A percentile compares a stretch with the other conserved stretches of the same genome.
Evolutionary conservation across 2,888 invertebrate genomes (phyloP).

Genomic region (Ichneumoninae sp.): DNA sequence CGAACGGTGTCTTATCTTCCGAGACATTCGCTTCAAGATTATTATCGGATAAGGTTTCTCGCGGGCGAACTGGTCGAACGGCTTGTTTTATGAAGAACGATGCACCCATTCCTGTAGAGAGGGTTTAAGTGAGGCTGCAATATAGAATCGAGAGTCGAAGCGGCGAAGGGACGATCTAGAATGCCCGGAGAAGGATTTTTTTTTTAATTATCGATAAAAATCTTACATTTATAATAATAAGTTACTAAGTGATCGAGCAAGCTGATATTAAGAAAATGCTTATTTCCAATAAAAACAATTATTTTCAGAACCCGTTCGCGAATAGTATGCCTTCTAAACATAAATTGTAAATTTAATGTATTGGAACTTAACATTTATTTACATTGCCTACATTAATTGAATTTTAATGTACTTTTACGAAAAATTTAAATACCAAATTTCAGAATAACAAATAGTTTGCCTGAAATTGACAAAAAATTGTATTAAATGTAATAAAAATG

Average conservation of each 20-base stretch:
- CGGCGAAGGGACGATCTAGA: neutral
- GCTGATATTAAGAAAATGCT: too few relatives aligned
- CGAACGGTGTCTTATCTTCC: conserved; percentile 37
- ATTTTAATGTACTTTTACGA: too few relatives aligned
- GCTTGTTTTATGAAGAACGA: conserved; percentile 34
- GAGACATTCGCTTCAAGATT: conserved; percentile 49
- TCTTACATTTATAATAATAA: neutral
- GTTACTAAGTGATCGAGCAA: neutral
- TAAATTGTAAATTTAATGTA: too few relatives aligned
- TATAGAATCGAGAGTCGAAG: conserved; percentile 4
- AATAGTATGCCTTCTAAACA: too few relatives aligned
- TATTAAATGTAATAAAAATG: too few relatives aligned
- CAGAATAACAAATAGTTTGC: too few relatives aligned
- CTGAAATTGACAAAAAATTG: too few relatives aligned
- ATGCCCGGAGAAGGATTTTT: neutral
- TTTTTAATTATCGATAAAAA: neutral
- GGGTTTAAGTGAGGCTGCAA: neutral
- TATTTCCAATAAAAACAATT: too few relatives aligned
- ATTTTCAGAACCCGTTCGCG: too few relatives aligned
- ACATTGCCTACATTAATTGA: too few relatives aligned
- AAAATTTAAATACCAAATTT: too few relatives aligned
- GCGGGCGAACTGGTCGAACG: conserved; percentile 9
- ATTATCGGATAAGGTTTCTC: conserved; percentile 47
- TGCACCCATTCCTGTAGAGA: conserved; percentile 21
- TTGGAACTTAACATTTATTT: too few relatives aligned